phyloP scores from a whole-genome alignment of 2,888 invertebrate species.

The Agapetus fuscipes region DNA sequence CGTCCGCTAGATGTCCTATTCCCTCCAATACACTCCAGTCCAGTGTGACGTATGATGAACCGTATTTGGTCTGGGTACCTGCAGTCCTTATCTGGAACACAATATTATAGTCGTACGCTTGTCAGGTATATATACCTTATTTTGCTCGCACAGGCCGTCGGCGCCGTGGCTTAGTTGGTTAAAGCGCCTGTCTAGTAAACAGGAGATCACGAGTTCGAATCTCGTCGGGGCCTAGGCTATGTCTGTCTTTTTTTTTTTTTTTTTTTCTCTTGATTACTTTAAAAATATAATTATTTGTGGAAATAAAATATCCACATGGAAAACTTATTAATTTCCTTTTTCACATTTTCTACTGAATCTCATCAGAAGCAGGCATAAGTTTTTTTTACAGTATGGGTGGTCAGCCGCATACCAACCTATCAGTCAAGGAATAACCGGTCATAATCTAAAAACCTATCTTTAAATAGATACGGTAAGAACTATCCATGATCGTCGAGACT shows the following conservation, averaged over 20 bases:
- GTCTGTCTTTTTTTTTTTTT: not conserved
- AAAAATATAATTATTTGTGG: too few species aligned
- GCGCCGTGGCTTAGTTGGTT: constrained; percentile 38
- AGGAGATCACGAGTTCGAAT: constrained; percentile 38
- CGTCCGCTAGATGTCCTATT: constrained; percentile 11
- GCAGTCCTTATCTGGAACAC: constrained; percentile 53
- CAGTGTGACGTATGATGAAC: constrained; percentile 40
- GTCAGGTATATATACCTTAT: constrained; percentile 19
- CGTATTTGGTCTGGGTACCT: constrained; percentile 56
- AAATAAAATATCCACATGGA: too few species aligned
- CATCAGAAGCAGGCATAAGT: too few species aligned
- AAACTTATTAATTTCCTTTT: too few species aligned
- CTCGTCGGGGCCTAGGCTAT: constrained; percentile 40
- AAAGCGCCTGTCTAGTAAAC: constrained; percentile 21
- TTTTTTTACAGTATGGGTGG: too few species aligned
- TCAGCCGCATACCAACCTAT: too few species aligned
- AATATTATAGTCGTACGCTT: constrained; percentile 1
- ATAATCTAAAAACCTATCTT: too few species aligned
- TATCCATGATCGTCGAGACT: too few species aligned
- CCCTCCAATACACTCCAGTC: constrained; percentile 35
- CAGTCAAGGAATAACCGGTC: too few species aligned
- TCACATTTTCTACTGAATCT: too few species aligned
- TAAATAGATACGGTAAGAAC: too few species aligned
- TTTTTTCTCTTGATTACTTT: too few species aligned
- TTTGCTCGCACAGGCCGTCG: constrained; percentile 26